Conservation (phyloP, 1,140 invertebrate genomes). For the Dysdera silvatica region DNA sequence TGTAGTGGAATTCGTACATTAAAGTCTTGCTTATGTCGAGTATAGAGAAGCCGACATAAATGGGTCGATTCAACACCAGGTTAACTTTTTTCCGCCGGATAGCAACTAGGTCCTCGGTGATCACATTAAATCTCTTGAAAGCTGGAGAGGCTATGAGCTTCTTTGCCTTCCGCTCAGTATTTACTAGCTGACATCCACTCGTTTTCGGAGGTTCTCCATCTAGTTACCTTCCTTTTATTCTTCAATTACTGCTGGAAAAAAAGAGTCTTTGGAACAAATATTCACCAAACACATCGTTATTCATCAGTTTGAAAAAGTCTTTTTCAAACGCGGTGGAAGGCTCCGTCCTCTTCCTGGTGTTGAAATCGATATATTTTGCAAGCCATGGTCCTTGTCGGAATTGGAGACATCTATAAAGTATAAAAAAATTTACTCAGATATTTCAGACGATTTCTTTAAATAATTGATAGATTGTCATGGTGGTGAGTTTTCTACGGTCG, state of each 20-base stretch:
- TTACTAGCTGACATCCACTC: background rate
- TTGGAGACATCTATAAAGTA: constrained; percentile 36
- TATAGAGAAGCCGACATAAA: constrained; percentile 5
- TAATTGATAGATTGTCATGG: too few relatives aligned
- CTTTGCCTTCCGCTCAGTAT: background rate
- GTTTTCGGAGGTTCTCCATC: constrained; percentile 5
- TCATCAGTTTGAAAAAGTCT: constrained; percentile 3
- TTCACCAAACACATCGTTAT: constrained; percentile 4
- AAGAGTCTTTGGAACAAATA: too few relatives aligned
- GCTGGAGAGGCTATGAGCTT: constrained; percentile 1
- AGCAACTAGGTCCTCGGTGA: background rate
- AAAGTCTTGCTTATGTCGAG: constrained; percentile 31
- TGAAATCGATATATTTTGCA: constrained; percentile 35
- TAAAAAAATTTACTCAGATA: too few relatives aligned
- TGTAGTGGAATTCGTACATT: constrained; percentile 39
- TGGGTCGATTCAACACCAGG: constrained; percentile 8
- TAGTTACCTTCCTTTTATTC: too few relatives aligned
- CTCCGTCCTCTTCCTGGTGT: constrained; percentile 39
- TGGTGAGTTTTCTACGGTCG: too few relatives aligned
- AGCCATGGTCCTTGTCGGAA: constrained; percentile 11
- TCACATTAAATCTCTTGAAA: constrained; percentile 36
- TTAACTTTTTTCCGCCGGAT: background rate
- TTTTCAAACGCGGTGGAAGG: constrained; percentile 37
- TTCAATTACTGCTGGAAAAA: too few relatives aligned
- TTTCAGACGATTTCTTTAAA: too few relatives aligned